Evolutionary conservation across 2,797 vertebrate genomes (phyloP).

Genomic region (Chrosomus eos): DNA sequence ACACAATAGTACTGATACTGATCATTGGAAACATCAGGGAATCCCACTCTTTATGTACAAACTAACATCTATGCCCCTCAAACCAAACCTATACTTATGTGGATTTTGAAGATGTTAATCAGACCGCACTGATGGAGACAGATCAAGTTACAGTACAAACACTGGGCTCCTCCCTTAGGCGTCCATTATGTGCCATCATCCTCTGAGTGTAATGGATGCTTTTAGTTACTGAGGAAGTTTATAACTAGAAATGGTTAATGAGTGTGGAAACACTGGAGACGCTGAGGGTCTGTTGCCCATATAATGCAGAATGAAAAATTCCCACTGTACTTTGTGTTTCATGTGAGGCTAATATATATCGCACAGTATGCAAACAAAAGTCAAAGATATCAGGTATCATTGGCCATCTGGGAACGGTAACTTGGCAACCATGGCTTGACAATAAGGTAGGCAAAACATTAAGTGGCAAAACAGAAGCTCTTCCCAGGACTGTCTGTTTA

Average conservation of each 20-base stretch:
- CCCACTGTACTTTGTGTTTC: neutral
- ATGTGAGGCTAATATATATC: neutral
- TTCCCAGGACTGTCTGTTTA: neutral
- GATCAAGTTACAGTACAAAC: conserved; percentile 1
- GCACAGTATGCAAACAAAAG: conserved; percentile 9
- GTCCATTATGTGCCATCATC: neutral
- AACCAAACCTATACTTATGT: neutral
- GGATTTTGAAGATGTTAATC: neutral
- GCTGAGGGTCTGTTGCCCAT: neutral
- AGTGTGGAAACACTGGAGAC: neutral
- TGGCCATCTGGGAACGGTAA: neutral
- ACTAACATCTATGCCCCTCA: neutral
- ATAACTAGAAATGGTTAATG: neutral
- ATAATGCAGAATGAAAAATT: neutral
- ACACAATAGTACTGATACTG: neutral
- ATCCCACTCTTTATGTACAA: neutral
- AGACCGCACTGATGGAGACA: neutral
- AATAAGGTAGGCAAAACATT: neutral
- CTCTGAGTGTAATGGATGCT: neutral
- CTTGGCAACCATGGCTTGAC: neutral
- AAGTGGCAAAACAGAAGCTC: neutral
- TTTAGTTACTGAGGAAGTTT: neutral
- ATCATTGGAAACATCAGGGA: neutral
- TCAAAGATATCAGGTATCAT: neutral
- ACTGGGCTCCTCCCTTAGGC: too few species aligned